Evolutionary conservation across 2,113 vertebrate genomes (phyloP).

Genomic region (Hemiprocne comata): DNA sequence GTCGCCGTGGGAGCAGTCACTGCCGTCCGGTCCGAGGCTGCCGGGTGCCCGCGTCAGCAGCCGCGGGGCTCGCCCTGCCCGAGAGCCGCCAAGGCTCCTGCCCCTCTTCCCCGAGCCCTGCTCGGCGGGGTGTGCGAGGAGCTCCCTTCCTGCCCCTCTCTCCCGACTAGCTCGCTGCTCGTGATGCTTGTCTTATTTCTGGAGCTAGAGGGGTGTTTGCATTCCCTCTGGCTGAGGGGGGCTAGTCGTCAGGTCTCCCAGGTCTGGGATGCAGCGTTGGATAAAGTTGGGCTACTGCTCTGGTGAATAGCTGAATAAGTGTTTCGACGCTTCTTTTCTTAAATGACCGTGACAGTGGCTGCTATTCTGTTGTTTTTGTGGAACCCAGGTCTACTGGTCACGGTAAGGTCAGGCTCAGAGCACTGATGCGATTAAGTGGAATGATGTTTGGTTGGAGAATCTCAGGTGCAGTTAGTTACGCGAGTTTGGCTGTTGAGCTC

Average conservation of each 20-base stretch:
- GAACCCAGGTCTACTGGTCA: background rate
- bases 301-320: background rate
- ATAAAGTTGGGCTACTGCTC: background rate
- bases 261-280: background rate
- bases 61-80: background rate
- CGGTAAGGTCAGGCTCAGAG: background rate
- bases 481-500: background rate
- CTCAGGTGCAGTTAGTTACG: background rate
- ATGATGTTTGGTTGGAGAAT: background rate
- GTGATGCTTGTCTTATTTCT: accelerated
- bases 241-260: accelerated
- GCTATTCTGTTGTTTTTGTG: background rate
- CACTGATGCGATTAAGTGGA: accelerated
- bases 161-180: background rate
- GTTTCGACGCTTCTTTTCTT: background rate
- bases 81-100: background rate
- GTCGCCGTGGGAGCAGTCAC: background rate
- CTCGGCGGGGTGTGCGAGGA: background rate
- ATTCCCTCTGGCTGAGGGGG: background rate
- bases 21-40: no score
- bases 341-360: accelerated
- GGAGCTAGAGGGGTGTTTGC: background rate
- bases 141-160: background rate
- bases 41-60: background rate
- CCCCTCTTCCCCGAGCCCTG: no score